Percentiles rank a stretch among this genome's conserved stretches.
These are phyloP conservation scores for Rhimphoctona megacephalus DNA, from an alignment of 2,888 invertebrate species.

Conservation along the genomic window DNA sequence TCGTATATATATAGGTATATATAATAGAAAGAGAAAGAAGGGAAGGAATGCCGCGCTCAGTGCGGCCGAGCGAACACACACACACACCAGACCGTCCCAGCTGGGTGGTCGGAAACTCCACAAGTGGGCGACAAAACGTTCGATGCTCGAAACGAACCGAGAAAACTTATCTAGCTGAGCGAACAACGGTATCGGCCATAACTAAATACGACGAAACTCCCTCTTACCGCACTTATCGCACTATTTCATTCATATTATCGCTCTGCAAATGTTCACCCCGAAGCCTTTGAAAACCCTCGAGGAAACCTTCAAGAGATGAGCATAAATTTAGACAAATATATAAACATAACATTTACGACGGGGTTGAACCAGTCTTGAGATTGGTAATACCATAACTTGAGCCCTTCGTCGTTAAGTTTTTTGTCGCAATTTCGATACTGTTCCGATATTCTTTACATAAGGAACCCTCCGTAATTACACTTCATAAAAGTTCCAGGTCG, in stretches of 20 bases:
- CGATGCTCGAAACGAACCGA: slow-evolving; percentile 50
- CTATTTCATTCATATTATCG: slow-evolving; percentile 30
- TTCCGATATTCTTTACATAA: background rate
- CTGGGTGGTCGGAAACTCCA: slow-evolving; percentile 73
- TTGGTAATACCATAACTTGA: background rate
- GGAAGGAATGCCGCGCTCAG: slow-evolving; percentile 60
- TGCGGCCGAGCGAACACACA: slow-evolving; percentile 60
- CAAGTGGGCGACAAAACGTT: slow-evolving; percentile 74
- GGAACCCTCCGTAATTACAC: background rate
- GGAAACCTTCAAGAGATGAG: background rate
- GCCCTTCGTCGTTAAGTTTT: background rate
- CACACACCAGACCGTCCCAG: slow-evolving; percentile 48
- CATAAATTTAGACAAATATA: background rate
- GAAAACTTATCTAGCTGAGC: slow-evolving; percentile 32
- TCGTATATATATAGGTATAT: background rate
- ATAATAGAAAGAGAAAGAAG: background rate
- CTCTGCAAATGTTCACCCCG: background rate
- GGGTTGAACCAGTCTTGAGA: background rate
- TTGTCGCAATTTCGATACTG: background rate
- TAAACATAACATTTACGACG: background rate
- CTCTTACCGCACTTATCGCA: background rate
- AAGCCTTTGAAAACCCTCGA: background rate
- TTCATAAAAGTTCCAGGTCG: background rate
- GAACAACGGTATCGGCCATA: slow-evolving; percentile 41
- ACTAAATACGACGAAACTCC: background rate